A percentile compares a stretch with the other conserved stretches of the same genome.
These are phyloP conservation scores for Physella acuta DNA, from an alignment of 1,140 invertebrate species.

Conservation along the genomic window DNA sequence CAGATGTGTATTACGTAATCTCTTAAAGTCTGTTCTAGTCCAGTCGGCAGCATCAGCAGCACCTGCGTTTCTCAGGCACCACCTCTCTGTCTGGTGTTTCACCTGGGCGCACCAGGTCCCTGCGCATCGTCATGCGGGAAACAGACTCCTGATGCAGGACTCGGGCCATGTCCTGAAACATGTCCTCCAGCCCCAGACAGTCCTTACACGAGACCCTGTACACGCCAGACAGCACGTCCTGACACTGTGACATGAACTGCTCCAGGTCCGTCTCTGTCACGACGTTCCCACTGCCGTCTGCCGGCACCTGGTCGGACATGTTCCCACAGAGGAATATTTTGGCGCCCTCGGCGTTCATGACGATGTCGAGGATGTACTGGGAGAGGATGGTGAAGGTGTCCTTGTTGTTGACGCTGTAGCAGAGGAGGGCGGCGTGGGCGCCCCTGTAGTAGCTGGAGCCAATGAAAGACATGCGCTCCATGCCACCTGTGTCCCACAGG, in stretches of 20 bases:
- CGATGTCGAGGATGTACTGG: conserved; percentile 54
- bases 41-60: conserved; percentile 34
- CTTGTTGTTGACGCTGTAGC: conserved; percentile 78
- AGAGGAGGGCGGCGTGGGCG: conserved; percentile 50
- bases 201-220: conserved; percentile 91
- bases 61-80: conserved; percentile 36
- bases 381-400: conserved; percentile 53
- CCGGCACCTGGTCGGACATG: conserved; percentile 42
- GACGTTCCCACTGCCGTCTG: conserved; percentile 53
- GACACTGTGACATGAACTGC: conserved; percentile 89
- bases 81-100: conserved; percentile 40
- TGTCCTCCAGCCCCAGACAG: conserved; percentile 82
- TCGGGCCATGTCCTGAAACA: conserved; percentile 84
- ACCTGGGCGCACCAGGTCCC: conserved; percentile 46
- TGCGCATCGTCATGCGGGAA: conserved; percentile 46
- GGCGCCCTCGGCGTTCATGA: conserved; percentile 54
- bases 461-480: conserved; percentile 57
- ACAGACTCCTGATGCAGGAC: conserved; percentile 45
- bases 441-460: conserved; percentile 55
- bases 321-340: conserved; percentile 54
- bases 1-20: no score
- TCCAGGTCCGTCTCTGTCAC: conserved; percentile 88
- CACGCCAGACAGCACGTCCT: conserved; percentile 82
- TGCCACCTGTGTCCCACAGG: conserved; percentile 58
- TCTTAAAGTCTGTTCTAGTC: no score